phyloP scores from a whole-genome alignment of 2,888 invertebrate species.

The Drosophila mimica region DNA sequence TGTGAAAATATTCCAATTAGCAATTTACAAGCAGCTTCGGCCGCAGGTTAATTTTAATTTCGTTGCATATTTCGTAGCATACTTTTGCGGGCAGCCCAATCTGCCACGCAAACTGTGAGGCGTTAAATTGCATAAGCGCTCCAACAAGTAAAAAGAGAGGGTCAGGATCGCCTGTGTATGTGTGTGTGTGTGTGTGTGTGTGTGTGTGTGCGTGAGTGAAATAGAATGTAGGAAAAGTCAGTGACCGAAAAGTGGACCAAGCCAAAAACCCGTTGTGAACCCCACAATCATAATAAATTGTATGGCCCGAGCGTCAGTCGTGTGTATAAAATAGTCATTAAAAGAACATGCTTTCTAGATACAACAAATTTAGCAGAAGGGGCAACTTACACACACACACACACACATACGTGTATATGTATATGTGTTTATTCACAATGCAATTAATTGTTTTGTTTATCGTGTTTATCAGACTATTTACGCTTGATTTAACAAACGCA shows the following conservation, averaged over 20 bases:
- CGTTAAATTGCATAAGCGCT: conserved; percentile 36
- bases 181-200: background rate
- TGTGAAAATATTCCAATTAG: background rate
- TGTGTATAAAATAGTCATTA: conserved; percentile 80
- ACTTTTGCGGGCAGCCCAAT: conserved; percentile 32
- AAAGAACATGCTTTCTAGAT: conserved; percentile 54
- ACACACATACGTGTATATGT: background rate
- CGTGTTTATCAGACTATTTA: conserved; percentile 74
- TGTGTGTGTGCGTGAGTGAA: background rate
- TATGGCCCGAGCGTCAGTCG: conserved; percentile 65
- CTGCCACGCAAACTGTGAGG: conserved; percentile 16
- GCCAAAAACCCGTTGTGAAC: conserved; percentile 25
- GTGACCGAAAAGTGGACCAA: conserved; percentile 60
- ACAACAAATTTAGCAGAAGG: background rate
- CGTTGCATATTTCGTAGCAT: conserved; percentile 55
- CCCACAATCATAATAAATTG: conserved; percentile 71
- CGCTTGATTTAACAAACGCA: conserved; percentile 73
- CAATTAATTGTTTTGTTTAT: conserved; percentile 81
- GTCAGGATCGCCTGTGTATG: background rate
- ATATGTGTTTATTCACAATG: conserved; percentile 47
- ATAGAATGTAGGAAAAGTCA: conserved; percentile 41
- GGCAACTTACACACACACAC: background rate
- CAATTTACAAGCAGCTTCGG: background rate
- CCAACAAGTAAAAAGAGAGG: background rate
- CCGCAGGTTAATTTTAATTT: conserved; percentile 21